Evolutionary conservation across 2,888 invertebrate genomes (phyloP).

Genomic region (Sphecodes monilicornis): DNA sequence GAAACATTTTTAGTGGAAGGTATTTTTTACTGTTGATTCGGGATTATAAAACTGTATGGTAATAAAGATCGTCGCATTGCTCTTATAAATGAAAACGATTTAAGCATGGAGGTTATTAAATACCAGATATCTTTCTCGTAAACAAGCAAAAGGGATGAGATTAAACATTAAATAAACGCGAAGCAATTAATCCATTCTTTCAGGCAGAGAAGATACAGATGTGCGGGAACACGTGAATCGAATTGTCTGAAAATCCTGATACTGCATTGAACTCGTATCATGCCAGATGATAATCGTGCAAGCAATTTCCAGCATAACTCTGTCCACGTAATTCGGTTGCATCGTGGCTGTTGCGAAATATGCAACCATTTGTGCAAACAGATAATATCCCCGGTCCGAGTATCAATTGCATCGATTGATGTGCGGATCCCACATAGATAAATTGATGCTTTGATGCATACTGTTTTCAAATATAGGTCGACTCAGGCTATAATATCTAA

Average conservation of each 20-base stretch:
- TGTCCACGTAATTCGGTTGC: slow-evolving; percentile 5
- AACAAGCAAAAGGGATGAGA: neutral
- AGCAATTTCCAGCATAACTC: slow-evolving; percentile 8
- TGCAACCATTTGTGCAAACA: slow-evolving; percentile 8
- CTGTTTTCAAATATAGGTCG: neutral
- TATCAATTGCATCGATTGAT: neutral
- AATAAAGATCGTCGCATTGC: neutral
- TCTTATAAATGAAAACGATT: neutral
- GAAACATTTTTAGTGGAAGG: neutral
- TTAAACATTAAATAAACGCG: neutral
- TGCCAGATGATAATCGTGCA: neutral
- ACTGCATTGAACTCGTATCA: neutral
- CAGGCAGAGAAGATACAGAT: neutral
- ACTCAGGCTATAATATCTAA: neutral
- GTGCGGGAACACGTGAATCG: too few species aligned
- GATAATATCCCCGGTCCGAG: neutral
- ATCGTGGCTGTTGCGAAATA: neutral
- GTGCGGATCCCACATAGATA: neutral
- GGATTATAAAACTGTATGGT: neutral
- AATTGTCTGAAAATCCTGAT: neutral
- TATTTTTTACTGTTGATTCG: neutral
- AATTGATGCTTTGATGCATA: slow-evolving; percentile 10
- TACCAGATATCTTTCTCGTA: neutral
- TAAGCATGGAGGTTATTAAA: neutral
- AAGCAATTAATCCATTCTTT: neutral